Evolutionary conservation across 2,888 invertebrate species (phyloP), one percentile per base, ranked within the genome.

Genomic region (Perizoma affinitatum): DNA sequence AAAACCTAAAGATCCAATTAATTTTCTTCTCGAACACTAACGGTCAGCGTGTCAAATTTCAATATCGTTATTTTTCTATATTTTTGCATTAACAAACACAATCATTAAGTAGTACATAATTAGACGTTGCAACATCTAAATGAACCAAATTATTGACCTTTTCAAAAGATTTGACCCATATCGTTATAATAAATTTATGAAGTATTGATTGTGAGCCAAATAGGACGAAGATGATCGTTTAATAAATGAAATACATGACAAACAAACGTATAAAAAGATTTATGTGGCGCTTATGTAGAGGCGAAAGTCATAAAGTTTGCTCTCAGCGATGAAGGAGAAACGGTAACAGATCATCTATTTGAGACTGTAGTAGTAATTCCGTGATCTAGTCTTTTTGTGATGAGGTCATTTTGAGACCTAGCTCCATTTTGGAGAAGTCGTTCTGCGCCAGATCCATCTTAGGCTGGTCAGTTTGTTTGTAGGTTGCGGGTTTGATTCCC

Each of bases 201-300:
- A 58, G 43, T 61, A 65, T 61, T 68, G 67, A 67, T 66, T 58
- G 10, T 52, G 66, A 46, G 69, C 69, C 69, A 69, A 69, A 65
- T 69, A 45, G 69, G 48, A 41, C 69, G 49, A 44, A 22, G 58
- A 60, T 53, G 47, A 64, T 34, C 43, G 61, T 46, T 48, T 56
- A 42, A 60, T 61, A 57, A 62, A 67, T 69, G 44, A 42, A 61
- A 49, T 60, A 62, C 63, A 64, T 41, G 54, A 36, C 53, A 45
- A 33, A 8, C 11, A 5, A 34, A 42, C 7, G 54, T 35, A 50
- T 41, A 33, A 51, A 51, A 50, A 52, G 22, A 44, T 52, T 60
- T 9, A 22, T 40, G 38, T n/a, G 5, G 43, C 47, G 51, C 52
- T 60, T 6, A 43, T 41, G 22, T 51, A 48, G 55, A 55, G 54